Evolutionary conservation across 2,888 invertebrate species (phyloP), one percentile per base, ranked within the genome.

Genomic region (Drosophila stalkeri): DNA sequence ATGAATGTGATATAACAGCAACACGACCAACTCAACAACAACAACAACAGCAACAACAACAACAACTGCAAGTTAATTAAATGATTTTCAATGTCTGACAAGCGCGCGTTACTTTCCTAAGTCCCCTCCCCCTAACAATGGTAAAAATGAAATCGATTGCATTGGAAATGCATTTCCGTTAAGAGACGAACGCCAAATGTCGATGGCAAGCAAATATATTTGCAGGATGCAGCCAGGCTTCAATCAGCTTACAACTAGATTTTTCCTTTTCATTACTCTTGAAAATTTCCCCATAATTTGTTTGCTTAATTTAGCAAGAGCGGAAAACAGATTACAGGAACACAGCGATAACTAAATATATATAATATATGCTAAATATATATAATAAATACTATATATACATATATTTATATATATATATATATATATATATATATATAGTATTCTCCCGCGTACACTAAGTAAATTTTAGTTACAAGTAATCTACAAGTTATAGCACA

Each of bases 51-150:
- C 52, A 60, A 20, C 63, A 54, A 31, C 59, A 66, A 43, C 64
- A 64, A 31, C 55, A 60, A 31, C 67, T 33, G 44, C 64, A 71
- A 72, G 80, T 88, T 89, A 90, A 88, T 89, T 88, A 88, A 88
- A 90, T 89, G 87, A 80, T 87, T 89, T 84, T 71, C 85, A 89
- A 86, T 81, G 86, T 68, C 69, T 85, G 68, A 61, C 79, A 76
- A 76, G 69, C 77, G 76, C 75, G 74, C 61, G 67, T 62, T 73
- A 82, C 82, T 87, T 82, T 84, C 82, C 71, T 82, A 81, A 75
- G 72, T 77, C 74, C 62, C 72, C 54, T 39, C 70, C 54, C 27
- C 27, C 27, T 27, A 74, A 77, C 68, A 66, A 64, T 49, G 33
- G 31, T 64, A 60, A 49, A 77, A 70, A 55, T 60, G 60, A 79